Conservation (phyloP, 2,888 invertebrate genomes). For the Ctena decussata region DNA sequence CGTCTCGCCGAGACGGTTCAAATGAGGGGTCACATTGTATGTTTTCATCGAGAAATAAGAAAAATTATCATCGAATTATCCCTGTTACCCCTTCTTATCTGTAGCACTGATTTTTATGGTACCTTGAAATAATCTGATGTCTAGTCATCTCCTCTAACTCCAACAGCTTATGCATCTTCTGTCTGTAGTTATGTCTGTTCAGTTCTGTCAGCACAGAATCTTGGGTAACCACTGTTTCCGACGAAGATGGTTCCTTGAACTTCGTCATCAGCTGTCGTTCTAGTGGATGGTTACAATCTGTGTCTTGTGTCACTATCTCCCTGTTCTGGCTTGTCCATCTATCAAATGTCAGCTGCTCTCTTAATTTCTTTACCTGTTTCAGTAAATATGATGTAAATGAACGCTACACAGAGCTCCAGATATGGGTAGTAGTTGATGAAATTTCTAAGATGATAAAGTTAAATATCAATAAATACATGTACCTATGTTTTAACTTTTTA, state of each 20-base stretch:
- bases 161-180: slow-evolving; percentile 85
- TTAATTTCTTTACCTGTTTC: slow-evolving; percentile 45
- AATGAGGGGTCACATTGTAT: too few relatives aligned
- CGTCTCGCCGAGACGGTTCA: too few relatives aligned
- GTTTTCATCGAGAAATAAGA: too few relatives aligned
- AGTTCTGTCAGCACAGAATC: slow-evolving; percentile 78
- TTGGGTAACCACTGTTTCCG: slow-evolving; percentile 80
- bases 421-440: too few relatives aligned
- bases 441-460: too few relatives aligned
- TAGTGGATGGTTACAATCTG: slow-evolving; percentile 32
- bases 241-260: slow-evolving; percentile 80
- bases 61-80: too few relatives aligned
- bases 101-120: too few relatives aligned
- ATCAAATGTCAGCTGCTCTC: slow-evolving; percentile 81
- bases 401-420: too few relatives aligned
- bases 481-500: too few relatives aligned
- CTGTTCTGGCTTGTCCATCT: slow-evolving; percentile 84
- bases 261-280: slow-evolving; percentile 65
- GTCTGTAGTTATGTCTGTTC: slow-evolving; percentile 84
- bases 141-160: slow-evolving; percentile 84
- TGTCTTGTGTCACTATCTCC: slow-evolving; percentile 74
- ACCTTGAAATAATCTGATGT: slow-evolving; percentile 83
- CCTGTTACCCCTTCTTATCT: too few relatives aligned
- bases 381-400: too few relatives aligned
- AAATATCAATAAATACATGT: too few relatives aligned